Conservation (phyloP, 2,797 vertebrate genomes). For the Strix occidentalis region DNA sequence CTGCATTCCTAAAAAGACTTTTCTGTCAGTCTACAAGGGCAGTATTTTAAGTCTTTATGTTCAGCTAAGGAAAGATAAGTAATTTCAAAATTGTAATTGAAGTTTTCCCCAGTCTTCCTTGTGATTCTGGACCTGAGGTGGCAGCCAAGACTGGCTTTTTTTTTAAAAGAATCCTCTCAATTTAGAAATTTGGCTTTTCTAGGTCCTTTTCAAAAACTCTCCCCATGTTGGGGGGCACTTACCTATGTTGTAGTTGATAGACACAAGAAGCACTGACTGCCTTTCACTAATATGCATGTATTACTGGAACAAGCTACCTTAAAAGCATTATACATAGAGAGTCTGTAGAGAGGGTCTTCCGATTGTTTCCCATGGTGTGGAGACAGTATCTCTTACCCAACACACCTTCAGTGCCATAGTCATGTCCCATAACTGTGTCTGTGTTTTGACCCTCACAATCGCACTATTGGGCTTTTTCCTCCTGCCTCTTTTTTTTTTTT, state of each 20-base stretch:
- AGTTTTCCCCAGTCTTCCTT: background rate
- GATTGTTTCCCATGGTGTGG: background rate
- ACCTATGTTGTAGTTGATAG: conserved; percentile 22
- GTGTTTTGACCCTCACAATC: background rate
- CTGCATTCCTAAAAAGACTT: background rate
- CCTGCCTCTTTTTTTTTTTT: background rate
- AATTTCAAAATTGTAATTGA: background rate
- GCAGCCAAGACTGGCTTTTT: background rate
- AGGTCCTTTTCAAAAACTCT: conserved; percentile 32
- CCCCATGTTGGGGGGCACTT: background rate
- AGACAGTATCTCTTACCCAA: background rate
- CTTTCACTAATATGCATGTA: background rate
- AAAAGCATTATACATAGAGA: background rate
- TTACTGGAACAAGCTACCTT: background rate
- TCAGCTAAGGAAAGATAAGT: background rate
- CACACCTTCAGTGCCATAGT: background rate
- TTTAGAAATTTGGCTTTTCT: conserved; percentile 56
- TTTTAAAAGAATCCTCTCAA: background rate
- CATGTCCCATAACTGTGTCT: background rate
- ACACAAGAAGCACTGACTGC: conserved; percentile 28
- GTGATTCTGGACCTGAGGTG: background rate
- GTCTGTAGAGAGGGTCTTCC: background rate
- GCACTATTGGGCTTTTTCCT: background rate
- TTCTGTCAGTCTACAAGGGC: background rate
- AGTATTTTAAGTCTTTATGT: background rate